Conservation (phyloP, 2,113 vertebrate species). For the Amphilophus citrinellus region DNA sequence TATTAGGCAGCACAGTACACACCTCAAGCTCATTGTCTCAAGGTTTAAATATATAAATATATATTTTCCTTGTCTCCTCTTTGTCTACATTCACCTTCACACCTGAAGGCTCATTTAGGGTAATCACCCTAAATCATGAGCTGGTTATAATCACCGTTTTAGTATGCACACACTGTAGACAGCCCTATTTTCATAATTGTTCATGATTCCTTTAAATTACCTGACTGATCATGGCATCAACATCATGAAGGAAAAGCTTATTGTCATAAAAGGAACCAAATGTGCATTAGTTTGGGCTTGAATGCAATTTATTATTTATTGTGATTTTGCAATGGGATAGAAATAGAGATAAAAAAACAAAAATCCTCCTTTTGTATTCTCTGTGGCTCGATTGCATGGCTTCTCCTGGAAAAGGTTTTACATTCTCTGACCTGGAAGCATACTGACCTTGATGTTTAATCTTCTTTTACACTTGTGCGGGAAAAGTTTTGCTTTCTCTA, state of each 20-base stretch:
- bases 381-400: background rate
- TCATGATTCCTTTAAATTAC: background rate
- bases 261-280: background rate
- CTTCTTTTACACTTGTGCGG: background rate
- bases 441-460: conserved; percentile 11
- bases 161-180: background rate
- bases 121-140: background rate
- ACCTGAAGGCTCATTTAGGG: background rate
- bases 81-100: conserved; percentile 6
- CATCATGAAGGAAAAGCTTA: background rate
- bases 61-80: background rate
- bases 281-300: background rate
- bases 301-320: background rate
- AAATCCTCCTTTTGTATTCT: background rate
- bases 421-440: background rate
- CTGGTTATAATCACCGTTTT: background rate
- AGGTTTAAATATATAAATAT: background rate
- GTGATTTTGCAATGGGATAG: background rate
- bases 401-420: background rate
- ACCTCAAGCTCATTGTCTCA: background rate
- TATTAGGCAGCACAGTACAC: conserved; percentile 15
- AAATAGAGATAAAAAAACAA: background rate
- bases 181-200: background rate
- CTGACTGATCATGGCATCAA: background rate
- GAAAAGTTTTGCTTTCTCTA: background rate